These are phyloP conservation scores for Troides aeacus DNA, from an alignment of 2,888 invertebrate genomes.

Conservation along the genomic window DNA sequence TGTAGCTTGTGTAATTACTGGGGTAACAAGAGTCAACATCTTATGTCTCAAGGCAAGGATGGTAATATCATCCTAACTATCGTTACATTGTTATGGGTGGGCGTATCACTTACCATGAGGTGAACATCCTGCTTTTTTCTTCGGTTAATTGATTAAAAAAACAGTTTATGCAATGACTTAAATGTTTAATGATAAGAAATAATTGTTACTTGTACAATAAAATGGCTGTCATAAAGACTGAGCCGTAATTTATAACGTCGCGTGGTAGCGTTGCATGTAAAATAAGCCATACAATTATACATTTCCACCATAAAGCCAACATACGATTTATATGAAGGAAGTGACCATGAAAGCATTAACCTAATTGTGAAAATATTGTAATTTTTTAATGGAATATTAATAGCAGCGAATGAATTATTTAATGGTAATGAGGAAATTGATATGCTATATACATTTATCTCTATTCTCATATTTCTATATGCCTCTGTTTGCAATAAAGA, in stretches of 20 bases:
- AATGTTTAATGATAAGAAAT: slow-evolving; percentile 20
- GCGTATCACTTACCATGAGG: too few species aligned
- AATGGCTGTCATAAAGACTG: slow-evolving; percentile 23
- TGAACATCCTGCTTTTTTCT: too few species aligned
- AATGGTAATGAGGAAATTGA: not conserved
- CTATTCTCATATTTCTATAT: too few species aligned
- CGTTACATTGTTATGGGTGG: too few species aligned
- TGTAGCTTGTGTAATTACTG: too few species aligned
- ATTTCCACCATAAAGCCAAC: slow-evolving; percentile 29
- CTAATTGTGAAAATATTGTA: slow-evolving; percentile 12
- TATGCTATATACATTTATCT: too few species aligned
- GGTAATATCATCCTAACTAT: too few species aligned
- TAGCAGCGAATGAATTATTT: not conserved
- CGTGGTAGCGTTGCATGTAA: slow-evolving; percentile 28
- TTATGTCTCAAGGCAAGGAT: too few species aligned
- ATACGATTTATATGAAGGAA: slow-evolving; percentile 26
- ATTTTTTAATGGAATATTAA: slow-evolving; percentile 5
- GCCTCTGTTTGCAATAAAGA: too few species aligned
- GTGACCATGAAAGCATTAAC: slow-evolving; percentile 29
- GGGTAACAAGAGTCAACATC: too few species aligned
- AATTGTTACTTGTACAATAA: slow-evolving; percentile 25
- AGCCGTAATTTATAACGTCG: slow-evolving; percentile 21
- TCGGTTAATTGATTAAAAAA: too few species aligned
- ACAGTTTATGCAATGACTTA: not conserved
- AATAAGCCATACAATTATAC: slow-evolving; percentile 20